phyloP scores from a whole-genome alignment of 2,888 invertebrate species.

The Tenthredo scrophulariae region DNA sequence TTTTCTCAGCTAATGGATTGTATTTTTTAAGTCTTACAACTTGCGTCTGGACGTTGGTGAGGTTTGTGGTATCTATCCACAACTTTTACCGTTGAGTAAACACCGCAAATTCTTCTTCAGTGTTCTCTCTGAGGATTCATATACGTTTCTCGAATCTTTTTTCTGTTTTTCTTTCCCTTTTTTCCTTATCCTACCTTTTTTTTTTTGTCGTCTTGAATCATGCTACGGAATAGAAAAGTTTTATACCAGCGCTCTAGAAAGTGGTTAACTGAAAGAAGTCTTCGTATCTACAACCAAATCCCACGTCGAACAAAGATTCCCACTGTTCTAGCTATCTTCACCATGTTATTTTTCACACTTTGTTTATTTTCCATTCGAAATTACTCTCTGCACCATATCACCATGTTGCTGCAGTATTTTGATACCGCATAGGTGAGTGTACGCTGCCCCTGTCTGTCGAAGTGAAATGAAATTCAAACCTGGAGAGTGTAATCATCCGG shows the following conservation, averaged over 20 bases:
- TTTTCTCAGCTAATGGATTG: slow-evolving; percentile 53
- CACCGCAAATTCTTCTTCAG: slow-evolving; percentile 39
- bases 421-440: slow-evolving; percentile 1
- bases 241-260: slow-evolving; percentile 24
- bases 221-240: slow-evolving; percentile 13
- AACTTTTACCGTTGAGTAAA: slow-evolving; percentile 44
- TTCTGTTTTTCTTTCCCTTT: slow-evolving; percentile 33
- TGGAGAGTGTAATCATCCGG: slow-evolving; percentile 2
- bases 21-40: slow-evolving; percentile 47
- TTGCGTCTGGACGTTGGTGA: slow-evolving; percentile 33
- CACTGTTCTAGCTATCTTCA: slow-evolving; percentile 4
- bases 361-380: not conserved
- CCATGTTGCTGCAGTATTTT: slow-evolving; percentile 18
- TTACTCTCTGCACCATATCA: slow-evolving; percentile 21
- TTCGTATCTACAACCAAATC: slow-evolving; percentile 10
- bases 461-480: slow-evolving; percentile 42
- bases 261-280: slow-evolving; percentile 39
- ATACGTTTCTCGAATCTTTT: slow-evolving; percentile 21
- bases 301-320: slow-evolving; percentile 19
- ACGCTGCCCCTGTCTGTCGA: not conserved
- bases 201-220: slow-evolving; percentile 39
- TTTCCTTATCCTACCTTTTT: not conserved
- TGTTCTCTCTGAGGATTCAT: slow-evolving; percentile 31
- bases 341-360: slow-evolving; percentile 28
- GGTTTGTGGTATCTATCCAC: slow-evolving; percentile 48